Evolutionary conservation across 1,140 invertebrate species (phyloP).

Genomic region (Drosophila kurseongensis): DNA sequence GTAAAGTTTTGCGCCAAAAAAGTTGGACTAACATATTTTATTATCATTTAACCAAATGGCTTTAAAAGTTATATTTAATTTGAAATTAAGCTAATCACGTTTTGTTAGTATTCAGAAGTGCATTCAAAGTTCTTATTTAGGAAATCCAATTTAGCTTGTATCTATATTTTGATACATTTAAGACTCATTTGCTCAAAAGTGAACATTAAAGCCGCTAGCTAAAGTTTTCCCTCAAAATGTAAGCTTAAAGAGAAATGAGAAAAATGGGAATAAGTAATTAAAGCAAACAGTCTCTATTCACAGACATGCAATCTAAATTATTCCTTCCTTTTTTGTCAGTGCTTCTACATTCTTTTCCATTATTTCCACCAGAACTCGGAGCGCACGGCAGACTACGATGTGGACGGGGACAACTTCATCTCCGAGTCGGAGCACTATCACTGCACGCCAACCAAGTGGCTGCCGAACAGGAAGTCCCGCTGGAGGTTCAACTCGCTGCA

Average conservation of each 20-base stretch:
- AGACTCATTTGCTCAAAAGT: too few relatives aligned
- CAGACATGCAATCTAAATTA: slow-evolving; percentile 1
- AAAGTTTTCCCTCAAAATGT: background rate
- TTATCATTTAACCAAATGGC: too few relatives aligned
- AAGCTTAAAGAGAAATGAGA: background rate
- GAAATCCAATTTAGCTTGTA: too few relatives aligned
- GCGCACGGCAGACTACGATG: slow-evolving; percentile 74
- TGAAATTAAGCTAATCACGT: too few relatives aligned
- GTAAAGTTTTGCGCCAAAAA: too few relatives aligned
- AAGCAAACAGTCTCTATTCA: background rate
- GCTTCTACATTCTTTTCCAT: background rate
- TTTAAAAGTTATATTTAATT: too few relatives aligned
- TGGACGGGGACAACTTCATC: slow-evolving; percentile 76
- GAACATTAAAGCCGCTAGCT: too few relatives aligned
- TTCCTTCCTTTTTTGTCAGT: background rate
- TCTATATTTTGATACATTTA: too few relatives aligned
- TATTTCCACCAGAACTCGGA: slow-evolving; percentile 60
- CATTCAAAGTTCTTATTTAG: too few relatives aligned
- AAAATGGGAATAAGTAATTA: background rate
- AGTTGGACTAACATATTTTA: too few relatives aligned
- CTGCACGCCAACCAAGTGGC: slow-evolving; percentile 72
- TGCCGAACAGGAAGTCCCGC: slow-evolving; percentile 72
- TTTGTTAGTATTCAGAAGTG: too few relatives aligned
- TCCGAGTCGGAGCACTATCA: slow-evolving; percentile 82
- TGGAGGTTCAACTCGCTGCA: slow-evolving; percentile 54